Conservation (phyloP, 2,113 vertebrate genomes). For the Piaya cayana region DNA sequence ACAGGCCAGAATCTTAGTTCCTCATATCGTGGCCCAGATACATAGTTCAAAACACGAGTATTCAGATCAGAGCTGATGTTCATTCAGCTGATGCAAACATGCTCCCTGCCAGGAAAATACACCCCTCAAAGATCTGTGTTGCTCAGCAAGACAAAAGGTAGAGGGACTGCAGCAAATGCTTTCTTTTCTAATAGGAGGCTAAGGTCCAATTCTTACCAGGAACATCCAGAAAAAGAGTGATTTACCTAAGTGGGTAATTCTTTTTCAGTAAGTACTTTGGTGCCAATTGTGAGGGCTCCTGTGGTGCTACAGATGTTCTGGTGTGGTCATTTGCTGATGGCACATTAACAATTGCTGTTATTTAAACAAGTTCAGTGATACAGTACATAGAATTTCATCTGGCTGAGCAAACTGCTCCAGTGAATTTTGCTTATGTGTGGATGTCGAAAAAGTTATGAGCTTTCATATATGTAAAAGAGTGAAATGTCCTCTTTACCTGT, state of each 20-base stretch:
- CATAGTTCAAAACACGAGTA: background rate
- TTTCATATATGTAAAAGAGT: background rate
- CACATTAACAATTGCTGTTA: background rate
- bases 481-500: background rate
- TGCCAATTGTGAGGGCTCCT: background rate
- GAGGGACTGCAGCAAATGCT: background rate
- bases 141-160: background rate
- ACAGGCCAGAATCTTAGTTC: background rate
- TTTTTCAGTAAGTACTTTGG: background rate
- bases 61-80: background rate
- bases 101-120: background rate
- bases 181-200: background rate
- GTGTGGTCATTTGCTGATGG: background rate
- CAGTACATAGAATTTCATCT: background rate
- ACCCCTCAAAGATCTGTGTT: background rate
- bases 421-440: background rate
- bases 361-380: background rate
- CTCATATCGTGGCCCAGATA: background rate
- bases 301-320: background rate
- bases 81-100: background rate
- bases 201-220: background rate
- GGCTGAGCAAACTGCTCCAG: background rate
- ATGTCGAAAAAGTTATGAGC: background rate
- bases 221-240: background rate
- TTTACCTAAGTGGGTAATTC: background rate